Evolutionary conservation across 2,888 invertebrate species (phyloP).

Genomic region (Diabrotica balteata): DNA sequence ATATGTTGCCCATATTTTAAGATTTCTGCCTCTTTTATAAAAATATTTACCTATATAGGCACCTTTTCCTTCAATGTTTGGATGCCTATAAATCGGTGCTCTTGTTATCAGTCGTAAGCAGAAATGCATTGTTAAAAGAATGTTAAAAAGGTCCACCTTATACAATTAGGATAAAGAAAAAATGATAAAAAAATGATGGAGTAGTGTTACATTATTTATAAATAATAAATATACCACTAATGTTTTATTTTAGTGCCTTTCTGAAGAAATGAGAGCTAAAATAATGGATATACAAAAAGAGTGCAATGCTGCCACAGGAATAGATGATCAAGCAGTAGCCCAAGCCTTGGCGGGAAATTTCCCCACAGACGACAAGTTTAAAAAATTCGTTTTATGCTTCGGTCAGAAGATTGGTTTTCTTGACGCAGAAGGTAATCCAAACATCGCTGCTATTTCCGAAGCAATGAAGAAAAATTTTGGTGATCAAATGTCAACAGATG

Average conservation of each 20-base stretch:
- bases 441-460: conserved; percentile 1
- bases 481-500: not conserved
- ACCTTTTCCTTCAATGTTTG: too few relatives aligned
- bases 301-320: not conserved
- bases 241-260: not conserved
- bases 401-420: conserved; percentile 11
- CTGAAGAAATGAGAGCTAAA: not conserved
- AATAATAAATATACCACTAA: too few relatives aligned
- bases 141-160: too few relatives aligned
- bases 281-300: not conserved
- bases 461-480: not conserved
- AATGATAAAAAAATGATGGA: too few relatives aligned
- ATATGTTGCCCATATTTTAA: too few relatives aligned
- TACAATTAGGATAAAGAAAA: too few relatives aligned
- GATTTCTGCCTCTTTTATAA: too few relatives aligned
- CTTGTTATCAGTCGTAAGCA: too few relatives aligned
- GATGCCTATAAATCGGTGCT: too few relatives aligned
- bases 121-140: too few relatives aligned
- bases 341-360: conserved; percentile 6
- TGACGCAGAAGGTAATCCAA: conserved; percentile 1
- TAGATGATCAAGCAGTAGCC: not conserved
- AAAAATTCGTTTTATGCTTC: conserved; percentile 6
- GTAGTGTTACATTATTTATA: too few relatives aligned
- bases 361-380: not conserved
- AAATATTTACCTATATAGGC: too few relatives aligned